Conservation (phyloP, 2,888 invertebrate species). For the Cryptops parisi region DNA sequence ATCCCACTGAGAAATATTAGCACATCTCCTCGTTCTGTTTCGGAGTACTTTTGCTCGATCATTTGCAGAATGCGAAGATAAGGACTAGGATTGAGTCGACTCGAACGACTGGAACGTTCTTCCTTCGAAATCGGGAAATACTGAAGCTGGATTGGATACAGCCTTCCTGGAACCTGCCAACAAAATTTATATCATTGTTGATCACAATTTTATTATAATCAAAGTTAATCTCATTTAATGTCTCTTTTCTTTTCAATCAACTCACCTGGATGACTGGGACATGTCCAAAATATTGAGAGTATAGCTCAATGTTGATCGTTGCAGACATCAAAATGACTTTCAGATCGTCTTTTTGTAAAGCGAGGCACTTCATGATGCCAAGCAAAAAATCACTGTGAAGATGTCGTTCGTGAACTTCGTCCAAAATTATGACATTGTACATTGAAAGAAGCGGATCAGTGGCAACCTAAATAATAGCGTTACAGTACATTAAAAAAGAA, state of each 20-base stretch:
- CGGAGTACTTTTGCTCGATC: constrained; percentile 77
- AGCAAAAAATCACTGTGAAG: constrained; percentile 86
- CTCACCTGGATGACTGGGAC: constrained; percentile 64
- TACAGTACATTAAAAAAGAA: background rate
- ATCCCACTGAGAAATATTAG: constrained; percentile 90
- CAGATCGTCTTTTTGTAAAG: constrained; percentile 59
- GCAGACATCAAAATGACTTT: constrained; percentile 95
- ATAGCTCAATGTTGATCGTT: constrained; percentile 93
- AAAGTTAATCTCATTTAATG: background rate
- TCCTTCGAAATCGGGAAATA: constrained; percentile 57
- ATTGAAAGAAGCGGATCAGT: constrained; percentile 61
- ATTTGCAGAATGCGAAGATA: constrained; percentile 83
- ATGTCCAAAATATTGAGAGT: constrained; percentile 75
- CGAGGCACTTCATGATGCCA: constrained; percentile 83
- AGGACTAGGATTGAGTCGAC: constrained; percentile 78
- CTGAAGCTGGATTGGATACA: constrained; percentile 80
- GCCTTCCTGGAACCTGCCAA: constrained; percentile 71
- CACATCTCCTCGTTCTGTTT: constrained; percentile 77
- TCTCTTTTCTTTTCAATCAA: no score
- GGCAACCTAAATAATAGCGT: constrained; percentile 46
- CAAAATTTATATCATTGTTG: background rate
- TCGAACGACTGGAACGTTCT: constrained; percentile 46
- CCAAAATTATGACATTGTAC: constrained; percentile 87
- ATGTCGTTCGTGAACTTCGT: constrained; percentile 95
- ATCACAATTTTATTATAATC: background rate